phyloP scores from a whole-genome alignment of 2,113 vertebrate genomes.

The Hypomesus transpacificus region DNA sequence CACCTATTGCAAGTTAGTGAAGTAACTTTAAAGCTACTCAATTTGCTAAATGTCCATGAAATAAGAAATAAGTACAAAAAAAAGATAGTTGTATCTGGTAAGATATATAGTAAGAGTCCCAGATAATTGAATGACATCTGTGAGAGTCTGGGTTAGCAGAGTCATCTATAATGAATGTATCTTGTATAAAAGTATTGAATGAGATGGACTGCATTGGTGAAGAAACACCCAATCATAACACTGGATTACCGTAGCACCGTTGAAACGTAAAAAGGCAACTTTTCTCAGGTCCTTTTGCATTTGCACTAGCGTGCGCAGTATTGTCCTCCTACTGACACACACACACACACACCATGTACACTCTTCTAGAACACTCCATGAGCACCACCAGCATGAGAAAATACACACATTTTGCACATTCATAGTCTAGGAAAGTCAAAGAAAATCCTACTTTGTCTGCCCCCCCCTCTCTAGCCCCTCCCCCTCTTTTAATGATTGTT shows the following conservation, averaged over 20 bases:
- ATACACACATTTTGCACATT: conserved; percentile 50
- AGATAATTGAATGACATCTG: conserved; percentile 34
- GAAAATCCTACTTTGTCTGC: conserved; percentile 32
- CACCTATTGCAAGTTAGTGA: conserved; percentile 53
- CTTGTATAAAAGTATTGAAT: conserved; percentile 14
- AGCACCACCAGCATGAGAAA: conserved; percentile 23
- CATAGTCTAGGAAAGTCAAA: conserved; percentile 45
- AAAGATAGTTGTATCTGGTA: conserved; percentile 55
- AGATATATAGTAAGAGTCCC: conserved; percentile 34
- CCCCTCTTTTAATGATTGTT: neutral
- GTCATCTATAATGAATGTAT: conserved; percentile 24
- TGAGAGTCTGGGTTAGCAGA: conserved; percentile 35
- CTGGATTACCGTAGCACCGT: conserved; percentile 61
- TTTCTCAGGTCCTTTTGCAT: conserved; percentile 21
- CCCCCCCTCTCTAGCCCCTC: neutral
- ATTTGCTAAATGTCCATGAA: conserved; percentile 54
- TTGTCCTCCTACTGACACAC: conserved; percentile 26
- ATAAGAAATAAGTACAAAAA: conserved; percentile 58
- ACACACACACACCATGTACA: conserved; percentile 14
- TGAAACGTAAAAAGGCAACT: conserved; percentile 60
- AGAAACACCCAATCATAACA: conserved; percentile 21
- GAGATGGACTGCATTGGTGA: conserved; percentile 23
- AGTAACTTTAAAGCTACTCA: conserved; percentile 59
- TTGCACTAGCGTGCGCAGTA: conserved; percentile 24
- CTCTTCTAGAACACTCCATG: conserved; percentile 11